These are phyloP conservation scores for Ceyx melanurus DNA, from an alignment of 2,113 vertebrate genomes.

Conservation along the genomic window DNA sequence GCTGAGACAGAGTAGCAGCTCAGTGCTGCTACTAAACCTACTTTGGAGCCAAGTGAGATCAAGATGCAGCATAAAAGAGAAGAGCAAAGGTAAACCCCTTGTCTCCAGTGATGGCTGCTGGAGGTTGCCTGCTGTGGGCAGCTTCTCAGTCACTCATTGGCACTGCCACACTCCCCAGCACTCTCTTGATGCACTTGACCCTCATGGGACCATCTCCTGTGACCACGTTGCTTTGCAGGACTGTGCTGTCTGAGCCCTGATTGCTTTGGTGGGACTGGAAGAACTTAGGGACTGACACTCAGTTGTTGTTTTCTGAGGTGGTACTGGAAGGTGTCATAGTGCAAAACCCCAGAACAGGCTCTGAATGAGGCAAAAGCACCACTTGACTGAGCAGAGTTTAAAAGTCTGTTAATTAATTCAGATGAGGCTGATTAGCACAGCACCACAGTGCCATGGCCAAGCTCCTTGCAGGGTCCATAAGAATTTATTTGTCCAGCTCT, in stretches of 20 bases:
- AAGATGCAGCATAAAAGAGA: fast-evolving
- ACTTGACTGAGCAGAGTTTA: neutral
- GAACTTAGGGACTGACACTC: neutral
- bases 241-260: fast-evolving
- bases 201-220: fast-evolving
- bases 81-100: neutral
- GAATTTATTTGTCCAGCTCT: neutral
- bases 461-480: neutral
- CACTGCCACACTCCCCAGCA: fast-evolving
- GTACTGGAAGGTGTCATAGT: neutral
- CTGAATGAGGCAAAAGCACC: neutral
- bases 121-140: fast-evolving
- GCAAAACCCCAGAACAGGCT: neutral
- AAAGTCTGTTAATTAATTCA: neutral
- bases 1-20: neutral
- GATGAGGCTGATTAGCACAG: neutral
- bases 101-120: neutral
- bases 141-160: fast-evolving
- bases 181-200: fast-evolving
- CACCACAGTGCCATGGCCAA: neutral
- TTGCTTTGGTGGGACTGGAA: neutral
- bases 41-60: neutral
- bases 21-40: neutral
- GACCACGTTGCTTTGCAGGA: neutral
- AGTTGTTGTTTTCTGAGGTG: neutral